phyloP scores from a whole-genome alignment of 1,140 invertebrate species.

The Metopolophium dirhodum region DNA sequence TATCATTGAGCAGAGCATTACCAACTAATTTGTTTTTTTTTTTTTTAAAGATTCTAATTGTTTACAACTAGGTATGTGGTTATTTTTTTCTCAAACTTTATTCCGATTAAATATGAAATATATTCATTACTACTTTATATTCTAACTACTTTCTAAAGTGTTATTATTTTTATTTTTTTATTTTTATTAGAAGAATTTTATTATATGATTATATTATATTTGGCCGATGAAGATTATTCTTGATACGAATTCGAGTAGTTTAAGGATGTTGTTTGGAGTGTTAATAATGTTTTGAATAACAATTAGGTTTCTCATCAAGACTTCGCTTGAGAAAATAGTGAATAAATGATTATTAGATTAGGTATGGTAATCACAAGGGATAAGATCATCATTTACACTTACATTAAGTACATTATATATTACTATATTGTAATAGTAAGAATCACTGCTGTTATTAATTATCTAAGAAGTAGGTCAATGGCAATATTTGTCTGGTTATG shows the following conservation, averaged over 20 bases:
- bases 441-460: neutral
- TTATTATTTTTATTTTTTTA: too few relatives aligned
- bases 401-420: neutral
- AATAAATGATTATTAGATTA: neutral
- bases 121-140: neutral
- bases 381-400: neutral
- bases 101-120: neutral
- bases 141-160: neutral
- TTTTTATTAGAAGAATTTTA: neutral
- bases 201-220: neutral
- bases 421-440: neutral
- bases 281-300: neutral
- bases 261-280: neutral
- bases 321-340: neutral
- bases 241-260: neutral
- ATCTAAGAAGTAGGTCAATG: constrained; percentile 23
- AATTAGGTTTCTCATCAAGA: neutral
- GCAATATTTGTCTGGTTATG: neutral
- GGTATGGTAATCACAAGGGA: neutral
- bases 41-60: neutral
- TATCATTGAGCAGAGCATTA: neutral
- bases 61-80: neutral
- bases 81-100: neutral
- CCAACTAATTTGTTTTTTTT: too few relatives aligned
- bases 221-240: neutral